phyloP scores from a whole-genome alignment of 2,113 vertebrate genomes.

The Rutilus rutilus region DNA sequence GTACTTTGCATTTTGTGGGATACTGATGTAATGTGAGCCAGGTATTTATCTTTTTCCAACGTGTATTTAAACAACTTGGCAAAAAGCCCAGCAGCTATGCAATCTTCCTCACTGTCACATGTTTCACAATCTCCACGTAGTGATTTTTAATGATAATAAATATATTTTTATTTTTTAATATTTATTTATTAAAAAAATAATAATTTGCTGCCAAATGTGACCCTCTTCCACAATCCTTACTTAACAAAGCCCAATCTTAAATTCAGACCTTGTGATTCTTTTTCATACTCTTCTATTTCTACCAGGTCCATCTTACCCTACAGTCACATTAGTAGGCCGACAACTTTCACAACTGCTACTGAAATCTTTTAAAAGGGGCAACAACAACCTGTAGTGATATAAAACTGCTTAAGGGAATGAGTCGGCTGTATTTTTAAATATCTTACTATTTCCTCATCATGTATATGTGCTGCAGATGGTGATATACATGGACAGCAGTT shows the following conservation, averaged over 20 bases:
- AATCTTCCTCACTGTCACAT: no score
- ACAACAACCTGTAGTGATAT: no score
- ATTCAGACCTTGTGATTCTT: background rate
- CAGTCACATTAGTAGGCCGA: background rate
- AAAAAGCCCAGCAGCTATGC: no score
- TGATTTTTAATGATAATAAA: no score
- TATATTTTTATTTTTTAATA: no score
- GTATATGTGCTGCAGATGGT: background rate
- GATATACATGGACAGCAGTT: background rate
- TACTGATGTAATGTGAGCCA: no score
- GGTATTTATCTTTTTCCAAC: no score
- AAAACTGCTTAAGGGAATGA: background rate
- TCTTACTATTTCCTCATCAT: background rate
- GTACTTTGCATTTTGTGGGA: no score
- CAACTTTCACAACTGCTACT: background rate
- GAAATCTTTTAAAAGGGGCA: background rate
- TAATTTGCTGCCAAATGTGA: background rate
- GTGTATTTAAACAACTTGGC: no score
- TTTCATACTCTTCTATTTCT: background rate
- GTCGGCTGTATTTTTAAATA: background rate
- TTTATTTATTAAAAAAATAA: background rate
- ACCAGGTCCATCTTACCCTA: no score
- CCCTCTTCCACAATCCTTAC: no score
- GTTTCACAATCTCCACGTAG: no score
- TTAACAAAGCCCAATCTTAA: background rate